Base-by-base conservation (phyloP, 2,113 vertebrate species). In the Neogobius melanostomus region DNA sequence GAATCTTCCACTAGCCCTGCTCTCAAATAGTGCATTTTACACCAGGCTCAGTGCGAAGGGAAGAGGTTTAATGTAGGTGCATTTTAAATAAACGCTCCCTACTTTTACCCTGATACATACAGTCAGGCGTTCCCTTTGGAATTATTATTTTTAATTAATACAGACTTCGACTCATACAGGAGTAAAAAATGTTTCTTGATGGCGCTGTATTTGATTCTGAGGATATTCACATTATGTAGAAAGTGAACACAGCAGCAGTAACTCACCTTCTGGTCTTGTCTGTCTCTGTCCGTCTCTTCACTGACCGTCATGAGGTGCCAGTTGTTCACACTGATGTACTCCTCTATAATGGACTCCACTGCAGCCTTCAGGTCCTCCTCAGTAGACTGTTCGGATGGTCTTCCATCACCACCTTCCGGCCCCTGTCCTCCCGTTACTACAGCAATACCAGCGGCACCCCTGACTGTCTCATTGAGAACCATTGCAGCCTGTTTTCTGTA, bases 401-500 rank as follows among this genome's bases (percentile, higher is more conserved):
- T 5, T 51, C 50, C 14, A 17, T 16, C 61, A 28, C 64, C 49
- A 5, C n/a, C 16, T 51, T 60, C 60, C 49, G 69, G 44, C 56
- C 86, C 68, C 14, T 85, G 75, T 49, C 75, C 74, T n/a, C 91
- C 87, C 15, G 80, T 62, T 53, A 91, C 89, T 46, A 95, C 80
- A 0, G 86, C 91, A 6, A 91, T 8, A 0, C 95, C 95, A 0
- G 95, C 93, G 7, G 95, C 95, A 4, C 98, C 97, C 0, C 50
- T 57, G 0, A 99, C 14, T 36, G 98, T 71, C 89, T 98, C 95
- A 0, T 97, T 98, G 15, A 99, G 90, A 47, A 97, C 93, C 90
- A 98, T 88, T 9, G 96, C 95, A 0, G 97, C 95, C 86, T 98
- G 96, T 82, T 96, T 96, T 43, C 95, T 92, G 86, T 96, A 97